Conservation (phyloP, 2,113 vertebrate species). For the Thalassarche chlororhynchos region DNA sequence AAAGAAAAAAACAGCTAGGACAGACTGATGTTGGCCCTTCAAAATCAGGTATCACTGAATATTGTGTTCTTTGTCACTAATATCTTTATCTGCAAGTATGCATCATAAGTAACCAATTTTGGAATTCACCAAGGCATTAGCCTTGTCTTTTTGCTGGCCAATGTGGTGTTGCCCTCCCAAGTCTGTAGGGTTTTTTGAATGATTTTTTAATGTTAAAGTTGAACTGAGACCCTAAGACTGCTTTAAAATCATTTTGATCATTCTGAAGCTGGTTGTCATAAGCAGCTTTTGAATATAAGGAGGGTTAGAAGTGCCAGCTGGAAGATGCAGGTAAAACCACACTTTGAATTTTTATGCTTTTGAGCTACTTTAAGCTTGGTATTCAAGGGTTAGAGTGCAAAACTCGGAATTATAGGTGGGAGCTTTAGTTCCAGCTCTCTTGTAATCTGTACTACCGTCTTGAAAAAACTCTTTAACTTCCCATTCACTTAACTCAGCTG, state of each 20-base stretch:
- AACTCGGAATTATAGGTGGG: background rate
- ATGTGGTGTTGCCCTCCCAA: background rate
- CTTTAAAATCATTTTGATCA: background rate
- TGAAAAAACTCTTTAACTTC: background rate
- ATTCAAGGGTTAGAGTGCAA: background rate
- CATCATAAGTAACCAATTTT: accelerated
- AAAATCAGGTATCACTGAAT: constrained; percentile 71
- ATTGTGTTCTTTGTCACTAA: background rate
- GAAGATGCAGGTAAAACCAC: background rate
- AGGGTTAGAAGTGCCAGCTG: background rate
- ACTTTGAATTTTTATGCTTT: background rate
- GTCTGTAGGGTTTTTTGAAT: background rate
- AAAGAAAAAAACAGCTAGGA: constrained; percentile 86
- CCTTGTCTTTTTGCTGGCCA: background rate
- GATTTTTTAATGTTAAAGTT: background rate
- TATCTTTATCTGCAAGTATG: background rate
- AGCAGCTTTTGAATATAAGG: background rate
- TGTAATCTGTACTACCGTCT: background rate
- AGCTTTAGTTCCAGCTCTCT: background rate
- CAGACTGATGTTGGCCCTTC: constrained; percentile 65
- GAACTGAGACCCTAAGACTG: background rate
- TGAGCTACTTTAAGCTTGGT: background rate
- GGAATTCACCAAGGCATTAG: background rate
- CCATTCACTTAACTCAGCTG: background rate
- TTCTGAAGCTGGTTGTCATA: background rate